Evolutionary conservation across 37 sponge, comb jelly and placozoan genomes (phyloP).

Genomic region (Tethya wilhelma): DNA sequence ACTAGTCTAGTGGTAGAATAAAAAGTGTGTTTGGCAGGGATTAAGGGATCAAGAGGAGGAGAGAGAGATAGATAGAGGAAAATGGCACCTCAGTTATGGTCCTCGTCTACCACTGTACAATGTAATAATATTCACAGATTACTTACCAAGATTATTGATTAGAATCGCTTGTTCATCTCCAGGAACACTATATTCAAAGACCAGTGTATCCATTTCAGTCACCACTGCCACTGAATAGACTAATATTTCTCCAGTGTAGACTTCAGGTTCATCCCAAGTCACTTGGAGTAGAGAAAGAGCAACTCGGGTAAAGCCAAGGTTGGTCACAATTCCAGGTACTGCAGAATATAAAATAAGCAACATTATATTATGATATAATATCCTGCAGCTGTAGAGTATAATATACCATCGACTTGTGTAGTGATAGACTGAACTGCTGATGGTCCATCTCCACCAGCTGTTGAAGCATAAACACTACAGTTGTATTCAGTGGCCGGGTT

Average conservation of each 20-base stretch:
- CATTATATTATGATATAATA: background rate
- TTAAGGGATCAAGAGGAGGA: no score
- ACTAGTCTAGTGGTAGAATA: no score
- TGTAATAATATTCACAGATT: background rate
- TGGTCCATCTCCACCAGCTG: constrained; percentile 25
- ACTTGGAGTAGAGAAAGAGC: background rate
- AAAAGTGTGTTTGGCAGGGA: no score
- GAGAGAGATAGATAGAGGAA: no score
- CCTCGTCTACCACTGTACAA: no score
- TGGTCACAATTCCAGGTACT: constrained; percentile 21
- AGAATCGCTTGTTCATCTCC: constrained; percentile 1
- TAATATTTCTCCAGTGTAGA: background rate
- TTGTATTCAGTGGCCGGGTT: constrained; percentile 9
- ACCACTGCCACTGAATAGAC: background rate
- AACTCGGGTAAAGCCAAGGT: background rate
- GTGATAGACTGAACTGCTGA: constrained; percentile 12
- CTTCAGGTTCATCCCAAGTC: constrained; percentile 1
- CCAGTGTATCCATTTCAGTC: constrained; percentile 5
- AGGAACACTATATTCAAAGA: background rate
- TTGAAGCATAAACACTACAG: constrained; percentile 16
- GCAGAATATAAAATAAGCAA: background rate
- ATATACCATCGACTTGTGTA: constrained; percentile 14
- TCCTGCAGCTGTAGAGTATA: background rate
- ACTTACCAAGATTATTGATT: constrained; percentile 16
- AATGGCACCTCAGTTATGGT: background rate